phyloP scores from a whole-genome alignment of 2,797 vertebrate species.

The Enteromius unitaeniatus region DNA sequence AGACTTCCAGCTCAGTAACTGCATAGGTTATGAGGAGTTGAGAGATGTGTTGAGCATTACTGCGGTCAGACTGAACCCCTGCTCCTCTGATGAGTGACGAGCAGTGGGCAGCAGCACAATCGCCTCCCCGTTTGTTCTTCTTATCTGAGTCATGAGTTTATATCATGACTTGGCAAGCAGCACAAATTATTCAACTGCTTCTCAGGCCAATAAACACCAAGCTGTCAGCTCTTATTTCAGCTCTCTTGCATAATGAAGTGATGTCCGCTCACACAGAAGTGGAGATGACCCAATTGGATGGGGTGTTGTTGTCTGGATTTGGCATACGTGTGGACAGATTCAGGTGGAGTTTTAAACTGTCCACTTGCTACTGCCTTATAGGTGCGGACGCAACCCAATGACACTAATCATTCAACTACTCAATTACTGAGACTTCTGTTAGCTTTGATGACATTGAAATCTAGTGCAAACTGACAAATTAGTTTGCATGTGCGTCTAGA shows the following conservation, averaged over 20 bases:
- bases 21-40: not conserved
- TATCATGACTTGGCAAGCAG: conserved; percentile 67
- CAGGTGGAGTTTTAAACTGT: conserved; percentile 3
- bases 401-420: not conserved
- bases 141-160: conserved; percentile 70
- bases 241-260: conserved; percentile 73
- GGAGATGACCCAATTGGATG: conserved; percentile 70
- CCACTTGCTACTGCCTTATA: not conserved
- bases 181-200: conserved; percentile 68
- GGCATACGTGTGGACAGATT: not conserved
- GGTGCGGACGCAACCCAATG: not conserved
- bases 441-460: not conserved
- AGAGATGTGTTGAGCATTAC: conserved; percentile 16
- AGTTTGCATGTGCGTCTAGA: not conserved
- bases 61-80: not conserved
- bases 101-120: conserved; percentile 61
- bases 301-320: not conserved
- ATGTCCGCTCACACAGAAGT: conserved; percentile 64
- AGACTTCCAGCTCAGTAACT: not conserved
- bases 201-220: conserved; percentile 66
- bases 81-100: conserved; percentile 4
- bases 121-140: conserved; percentile 60
- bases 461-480: not conserved
- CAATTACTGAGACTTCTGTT: not conserved
- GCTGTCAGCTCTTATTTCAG: conserved; percentile 72